These are phyloP conservation scores for Myopa tessellatipennis DNA, from an alignment of 2,888 invertebrate species.

Conservation along the genomic window DNA sequence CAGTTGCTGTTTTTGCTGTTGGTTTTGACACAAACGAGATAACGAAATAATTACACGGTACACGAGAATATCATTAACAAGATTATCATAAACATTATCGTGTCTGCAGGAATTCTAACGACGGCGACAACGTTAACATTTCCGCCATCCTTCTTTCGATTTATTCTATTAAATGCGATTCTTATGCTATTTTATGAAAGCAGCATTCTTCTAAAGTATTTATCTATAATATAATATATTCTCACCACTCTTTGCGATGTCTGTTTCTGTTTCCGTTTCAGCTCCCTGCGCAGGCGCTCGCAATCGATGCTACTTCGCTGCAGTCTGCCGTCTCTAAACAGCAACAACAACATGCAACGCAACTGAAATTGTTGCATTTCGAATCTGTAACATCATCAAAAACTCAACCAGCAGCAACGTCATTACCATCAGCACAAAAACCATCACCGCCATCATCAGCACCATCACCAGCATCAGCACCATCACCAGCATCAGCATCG, in stretches of 20 bases:
- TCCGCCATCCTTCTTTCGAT: too few relatives aligned
- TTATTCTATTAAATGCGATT: too few relatives aligned
- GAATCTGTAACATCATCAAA: conserved; percentile 24
- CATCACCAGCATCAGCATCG: conserved; percentile 17
- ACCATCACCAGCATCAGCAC: conserved; percentile 41
- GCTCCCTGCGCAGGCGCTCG: conserved; percentile 27
- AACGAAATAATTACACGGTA: too few relatives aligned
- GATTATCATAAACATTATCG: too few relatives aligned
- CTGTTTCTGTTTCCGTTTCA: conserved; percentile 5
- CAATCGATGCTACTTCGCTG: conserved; percentile 17
- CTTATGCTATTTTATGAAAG: not conserved
- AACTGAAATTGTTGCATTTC: conserved; percentile 23
- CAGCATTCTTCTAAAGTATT: not conserved
- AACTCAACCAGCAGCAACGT: conserved; percentile 16
- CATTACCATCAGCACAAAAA: conserved; percentile 14
- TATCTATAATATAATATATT: too few relatives aligned
- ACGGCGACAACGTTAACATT: too few relatives aligned
- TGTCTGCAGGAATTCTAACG: too few relatives aligned
- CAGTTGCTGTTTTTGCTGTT: not conserved
- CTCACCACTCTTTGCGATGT: not conserved
- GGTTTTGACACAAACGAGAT: too few relatives aligned
- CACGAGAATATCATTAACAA: too few relatives aligned
- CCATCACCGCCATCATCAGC: conserved; percentile 6
- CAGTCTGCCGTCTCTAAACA: not conserved
- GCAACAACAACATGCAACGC: conserved; percentile 3